Percentiles rank a stretch among this genome's conserved stretches.
phyloP scores from a whole-genome alignment of 1,140 invertebrate genomes.

The Ceratina japonica region DNA sequence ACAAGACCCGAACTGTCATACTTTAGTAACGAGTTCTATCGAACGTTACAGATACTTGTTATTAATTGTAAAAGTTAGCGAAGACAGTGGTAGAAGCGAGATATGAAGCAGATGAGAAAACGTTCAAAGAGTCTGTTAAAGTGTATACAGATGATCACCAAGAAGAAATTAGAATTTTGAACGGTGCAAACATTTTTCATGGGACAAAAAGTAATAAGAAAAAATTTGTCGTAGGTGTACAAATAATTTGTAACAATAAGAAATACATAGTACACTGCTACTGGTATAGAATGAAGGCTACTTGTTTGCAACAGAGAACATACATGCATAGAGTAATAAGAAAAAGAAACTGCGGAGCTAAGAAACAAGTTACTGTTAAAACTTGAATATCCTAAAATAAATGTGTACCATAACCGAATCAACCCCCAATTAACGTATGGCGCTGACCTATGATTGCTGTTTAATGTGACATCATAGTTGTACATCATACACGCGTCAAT shows the following conservation, averaged over 20 bases:
- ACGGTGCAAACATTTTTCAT: constrained; percentile 23
- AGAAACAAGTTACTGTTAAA: constrained; percentile 42
- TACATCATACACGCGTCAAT: constrained; percentile 76
- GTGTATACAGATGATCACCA: neutral
- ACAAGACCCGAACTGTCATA: constrained; percentile 4
- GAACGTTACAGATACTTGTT: neutral
- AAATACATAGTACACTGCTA: constrained; percentile 1
- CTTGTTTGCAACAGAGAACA: constrained; percentile 29
- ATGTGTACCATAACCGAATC: constrained; percentile 74
- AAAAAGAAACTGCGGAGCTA: constrained; percentile 44
- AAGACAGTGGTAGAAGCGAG: constrained; percentile 23
- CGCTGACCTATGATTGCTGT: constrained; percentile 80
- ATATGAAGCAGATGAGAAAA: constrained; percentile 33
- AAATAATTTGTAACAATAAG: constrained; percentile 25
- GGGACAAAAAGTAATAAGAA: constrained; percentile 6
- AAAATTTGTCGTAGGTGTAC: constrained; percentile 32
- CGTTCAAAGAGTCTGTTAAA: constrained; percentile 36
- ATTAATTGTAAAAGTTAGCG: constrained; percentile 16
- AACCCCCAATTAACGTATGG: constrained; percentile 71
- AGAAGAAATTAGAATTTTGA: constrained; percentile 10
- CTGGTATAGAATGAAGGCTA: constrained; percentile 14
- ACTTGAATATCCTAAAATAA: constrained; percentile 56
- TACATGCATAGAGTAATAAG: constrained; percentile 56
- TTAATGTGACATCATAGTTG: constrained; percentile 76
- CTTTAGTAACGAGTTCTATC: constrained; percentile 17